These are phyloP conservation scores for Heterodera schachtii DNA, from an alignment of 1,140 invertebrate species.

Conservation along the genomic window DNA sequence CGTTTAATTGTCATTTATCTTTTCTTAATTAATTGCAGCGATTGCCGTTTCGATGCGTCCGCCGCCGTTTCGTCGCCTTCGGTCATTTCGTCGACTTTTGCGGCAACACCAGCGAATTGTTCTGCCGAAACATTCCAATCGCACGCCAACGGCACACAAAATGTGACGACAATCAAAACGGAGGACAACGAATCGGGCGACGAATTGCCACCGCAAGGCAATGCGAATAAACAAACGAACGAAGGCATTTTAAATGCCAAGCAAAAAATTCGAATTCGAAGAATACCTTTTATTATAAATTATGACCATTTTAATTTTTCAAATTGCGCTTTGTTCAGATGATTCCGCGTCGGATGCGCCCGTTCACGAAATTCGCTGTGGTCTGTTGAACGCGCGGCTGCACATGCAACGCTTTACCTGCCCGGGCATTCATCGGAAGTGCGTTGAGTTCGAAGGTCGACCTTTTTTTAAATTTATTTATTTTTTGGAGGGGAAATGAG, in stretches of 20 bases:
- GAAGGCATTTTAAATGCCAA: neutral
- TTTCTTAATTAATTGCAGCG: neutral
- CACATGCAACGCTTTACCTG: slow-evolving; percentile 67
- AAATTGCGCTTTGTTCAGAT: neutral
- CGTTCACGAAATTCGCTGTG: slow-evolving; percentile 66
- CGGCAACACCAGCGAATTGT: too few species aligned
- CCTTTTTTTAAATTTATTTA: slow-evolving; percentile 18
- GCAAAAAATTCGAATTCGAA: too few species aligned
- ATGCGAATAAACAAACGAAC: neutral
- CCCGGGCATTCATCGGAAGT: slow-evolving; percentile 68
- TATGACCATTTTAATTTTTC: neutral
- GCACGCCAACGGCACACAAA: too few species aligned
- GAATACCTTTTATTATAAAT: too few species aligned
- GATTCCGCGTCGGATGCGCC: slow-evolving; percentile 32
- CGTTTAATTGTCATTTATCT: too few species aligned
- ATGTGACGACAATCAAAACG: neutral
- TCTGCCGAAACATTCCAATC: too few species aligned
- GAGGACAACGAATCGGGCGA: neutral
- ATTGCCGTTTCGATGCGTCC: neutral
- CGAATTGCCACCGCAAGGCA: neutral
- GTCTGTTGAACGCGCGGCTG: slow-evolving; percentile 64
- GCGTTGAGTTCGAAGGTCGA: slow-evolving; percentile 66
- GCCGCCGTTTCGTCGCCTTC: neutral
- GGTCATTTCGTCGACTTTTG: neutral
- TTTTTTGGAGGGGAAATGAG: neutral